phyloP scores from a whole-genome alignment of 35 echinoderm and acorn worm genomes.

The Heliocidaris erythrogramma region DNA sequence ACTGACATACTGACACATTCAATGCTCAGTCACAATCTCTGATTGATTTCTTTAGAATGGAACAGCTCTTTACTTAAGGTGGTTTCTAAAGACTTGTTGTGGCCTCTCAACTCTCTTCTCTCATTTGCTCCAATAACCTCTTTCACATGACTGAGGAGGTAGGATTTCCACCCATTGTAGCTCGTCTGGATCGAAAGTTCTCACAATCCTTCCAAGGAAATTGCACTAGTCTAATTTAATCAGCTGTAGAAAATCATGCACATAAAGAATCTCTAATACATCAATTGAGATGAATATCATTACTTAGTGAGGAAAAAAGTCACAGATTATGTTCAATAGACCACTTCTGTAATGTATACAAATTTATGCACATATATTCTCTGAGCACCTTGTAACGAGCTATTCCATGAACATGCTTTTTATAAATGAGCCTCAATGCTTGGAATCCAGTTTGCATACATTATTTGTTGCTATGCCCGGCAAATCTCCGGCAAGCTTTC shows the following conservation, averaged over 20 bases:
- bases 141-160: not conserved
- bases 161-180: not conserved
- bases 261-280: not conserved
- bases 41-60: not conserved
- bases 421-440: too few species aligned
- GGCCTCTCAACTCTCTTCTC: not conserved
- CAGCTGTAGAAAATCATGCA: not conserved
- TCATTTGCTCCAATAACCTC: not conserved
- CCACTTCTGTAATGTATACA: too few species aligned
- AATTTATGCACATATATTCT: too few species aligned
- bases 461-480: too few species aligned
- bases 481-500: too few species aligned
- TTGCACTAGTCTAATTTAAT: not conserved
- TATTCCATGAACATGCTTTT: too few species aligned
- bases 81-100: not conserved
- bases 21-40: not conserved
- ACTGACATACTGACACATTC: not conserved
- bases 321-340: not conserved
- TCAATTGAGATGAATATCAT: not conserved
- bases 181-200: not conserved
- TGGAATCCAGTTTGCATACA: too few species aligned
- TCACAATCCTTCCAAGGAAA: not conserved
- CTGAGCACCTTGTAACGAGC: too few species aligned
- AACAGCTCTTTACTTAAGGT: not conserved
- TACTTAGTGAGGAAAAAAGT: not conserved